phyloP scores from a whole-genome alignment of 2,797 vertebrate species.

The Falco naumanni region DNA sequence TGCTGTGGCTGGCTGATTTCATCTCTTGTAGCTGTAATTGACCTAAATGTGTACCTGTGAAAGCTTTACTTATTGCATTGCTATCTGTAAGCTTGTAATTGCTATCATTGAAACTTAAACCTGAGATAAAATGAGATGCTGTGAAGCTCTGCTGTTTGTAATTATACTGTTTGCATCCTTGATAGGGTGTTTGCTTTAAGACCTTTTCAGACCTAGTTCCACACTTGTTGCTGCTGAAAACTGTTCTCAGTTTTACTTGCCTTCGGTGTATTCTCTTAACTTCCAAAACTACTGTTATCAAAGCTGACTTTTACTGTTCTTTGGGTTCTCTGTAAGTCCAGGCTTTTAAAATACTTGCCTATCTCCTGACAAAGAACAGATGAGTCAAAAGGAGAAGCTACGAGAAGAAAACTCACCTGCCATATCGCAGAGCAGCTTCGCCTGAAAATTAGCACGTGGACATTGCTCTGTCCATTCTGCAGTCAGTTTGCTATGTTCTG shows the following conservation, averaged over 20 bases:
- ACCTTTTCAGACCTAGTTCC: not conserved
- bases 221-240: not conserved
- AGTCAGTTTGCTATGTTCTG: not conserved
- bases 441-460: not conserved
- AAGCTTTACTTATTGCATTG: not conserved
- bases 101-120: not conserved
- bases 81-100: not conserved
- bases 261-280: not conserved
- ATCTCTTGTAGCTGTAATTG: not conserved
- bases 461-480: not conserved
- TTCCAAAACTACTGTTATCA: not conserved
- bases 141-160: not conserved
- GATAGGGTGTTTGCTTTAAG: not conserved
- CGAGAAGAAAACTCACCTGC: not conserved
- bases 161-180: not conserved
- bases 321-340: not conserved
- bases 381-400: not conserved
- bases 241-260: not conserved
- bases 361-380: not conserved
- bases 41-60: constrained; percentile 2
- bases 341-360: not conserved
- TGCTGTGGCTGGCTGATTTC: not conserved
- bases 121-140: not conserved
- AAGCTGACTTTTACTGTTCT: not conserved
- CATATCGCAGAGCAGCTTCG: not conserved